phyloP scores from a whole-genome alignment of 2,797 vertebrate genomes.

The Benthosema pterotum region DNA sequence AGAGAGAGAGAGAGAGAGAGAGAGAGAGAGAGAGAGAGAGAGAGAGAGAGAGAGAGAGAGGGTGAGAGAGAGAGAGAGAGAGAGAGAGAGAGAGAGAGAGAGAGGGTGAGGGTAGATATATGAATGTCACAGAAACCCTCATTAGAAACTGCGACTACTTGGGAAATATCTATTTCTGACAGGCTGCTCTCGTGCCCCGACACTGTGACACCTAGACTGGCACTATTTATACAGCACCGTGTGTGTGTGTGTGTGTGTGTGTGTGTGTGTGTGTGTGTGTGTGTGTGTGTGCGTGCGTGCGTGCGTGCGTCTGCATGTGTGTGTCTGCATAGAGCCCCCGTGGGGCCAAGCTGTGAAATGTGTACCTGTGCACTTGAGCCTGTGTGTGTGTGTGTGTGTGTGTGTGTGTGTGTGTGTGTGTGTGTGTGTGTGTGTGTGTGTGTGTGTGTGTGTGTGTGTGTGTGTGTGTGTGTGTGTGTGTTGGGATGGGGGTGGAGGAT shows the following conservation, averaged over 20 bases:
- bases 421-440: too few relatives aligned
- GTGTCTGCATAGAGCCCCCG: not conserved
- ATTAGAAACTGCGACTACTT: constrained; percentile 12
- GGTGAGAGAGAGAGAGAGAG: not conserved
- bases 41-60: not conserved
- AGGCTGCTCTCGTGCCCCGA: constrained; percentile 48
- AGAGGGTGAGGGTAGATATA: too few relatives aligned
- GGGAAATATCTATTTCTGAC: constrained; percentile 34
- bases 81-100: not conserved
- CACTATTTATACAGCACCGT: constrained; percentile 13
- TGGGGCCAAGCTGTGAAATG: too few relatives aligned
- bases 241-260: constrained; percentile 5
- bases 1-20: not conserved
- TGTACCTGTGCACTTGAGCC: too few relatives aligned
- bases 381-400: too few relatives aligned
- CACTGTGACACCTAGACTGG: constrained; percentile 42
- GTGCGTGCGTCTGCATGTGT: not conserved
- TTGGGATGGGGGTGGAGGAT: too few relatives aligned
- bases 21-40: not conserved
- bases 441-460: too few relatives aligned
- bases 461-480: too few relatives aligned
- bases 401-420: too few relatives aligned
- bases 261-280: constrained; percentile 10
- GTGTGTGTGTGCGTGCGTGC: not conserved
- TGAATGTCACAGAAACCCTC: constrained; percentile 19